A percentile compares a stretch with the other conserved stretches of the same genome.
phyloP scores from a whole-genome alignment of 2,888 invertebrate genomes.

The Hyles lineata region DNA sequence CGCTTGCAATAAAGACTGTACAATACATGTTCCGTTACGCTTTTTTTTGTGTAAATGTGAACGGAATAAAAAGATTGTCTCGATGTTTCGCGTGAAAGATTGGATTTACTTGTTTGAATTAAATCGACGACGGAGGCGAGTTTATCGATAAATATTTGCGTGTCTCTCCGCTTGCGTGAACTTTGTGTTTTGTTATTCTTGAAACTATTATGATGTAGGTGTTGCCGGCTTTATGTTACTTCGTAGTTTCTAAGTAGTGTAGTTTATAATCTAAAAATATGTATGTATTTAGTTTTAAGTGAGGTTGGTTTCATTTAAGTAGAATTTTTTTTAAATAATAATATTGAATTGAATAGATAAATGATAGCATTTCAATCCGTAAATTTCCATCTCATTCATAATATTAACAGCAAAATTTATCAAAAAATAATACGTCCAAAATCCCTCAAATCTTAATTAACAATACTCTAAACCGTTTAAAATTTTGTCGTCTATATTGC shows the following conservation, averaged over 20 bases:
- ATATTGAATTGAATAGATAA: too few relatives aligned
- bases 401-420: not conserved
- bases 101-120: constrained; percentile 21
- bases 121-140: constrained; percentile 17
- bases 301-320: too few relatives aligned
- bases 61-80: constrained; percentile 16
- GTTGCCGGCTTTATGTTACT: not conserved
- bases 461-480: not conserved
- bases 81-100: constrained; percentile 16
- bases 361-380: too few relatives aligned
- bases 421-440: not conserved
- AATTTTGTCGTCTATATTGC: not conserved
- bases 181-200: constrained; percentile 2
- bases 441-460: not conserved
- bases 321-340: too few relatives aligned
- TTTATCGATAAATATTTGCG: constrained; percentile 18
- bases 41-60: constrained; percentile 23
- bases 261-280: not conserved
- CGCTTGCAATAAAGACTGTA: constrained; percentile 7
- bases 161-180: constrained; percentile 8
- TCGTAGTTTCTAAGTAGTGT: not conserved
- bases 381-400: not conserved
- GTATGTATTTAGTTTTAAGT: too few relatives aligned
- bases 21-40: not conserved
- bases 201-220: constrained; percentile 3